A percentile compares a stretch with the other conserved stretches of the same genome.
phyloP scores from a whole-genome alignment of 2,888 invertebrate species.

The Ornithoptera alexandrae region DNA sequence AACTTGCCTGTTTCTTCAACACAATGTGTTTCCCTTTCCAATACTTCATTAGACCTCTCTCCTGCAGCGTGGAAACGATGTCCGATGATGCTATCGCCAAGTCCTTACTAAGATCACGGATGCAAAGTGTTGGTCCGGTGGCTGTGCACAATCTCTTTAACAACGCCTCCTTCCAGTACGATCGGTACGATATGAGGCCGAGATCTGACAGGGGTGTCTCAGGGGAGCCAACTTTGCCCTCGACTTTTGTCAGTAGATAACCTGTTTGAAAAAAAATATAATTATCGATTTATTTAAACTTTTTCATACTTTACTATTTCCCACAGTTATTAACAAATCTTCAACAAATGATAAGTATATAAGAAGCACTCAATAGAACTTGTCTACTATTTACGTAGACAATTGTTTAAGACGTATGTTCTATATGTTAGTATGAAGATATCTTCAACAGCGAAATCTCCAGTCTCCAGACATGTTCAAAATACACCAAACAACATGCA shows the following conservation, averaged over 20 bases:
- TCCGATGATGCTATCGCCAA: conserved; percentile 98
- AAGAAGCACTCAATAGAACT: too few species aligned
- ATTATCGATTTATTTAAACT: too few species aligned
- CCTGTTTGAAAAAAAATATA: conserved; percentile 79
- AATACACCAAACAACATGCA: conserved; percentile 8
- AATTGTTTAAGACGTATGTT: too few species aligned
- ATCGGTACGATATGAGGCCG: conserved; percentile 97
- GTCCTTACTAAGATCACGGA: conserved; percentile 92
- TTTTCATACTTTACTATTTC: too few species aligned
- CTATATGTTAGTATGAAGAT: too few species aligned
- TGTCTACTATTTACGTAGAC: too few species aligned
- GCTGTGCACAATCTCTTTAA: conserved; percentile 94
- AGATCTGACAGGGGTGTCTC: conserved; percentile 99
- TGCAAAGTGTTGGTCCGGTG: conserved; percentile 92
- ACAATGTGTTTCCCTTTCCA: conserved; percentile 99
- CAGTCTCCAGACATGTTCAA: not conserved
- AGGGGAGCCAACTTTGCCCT: conserved; percentile 99
- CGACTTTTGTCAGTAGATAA: conserved; percentile 96
- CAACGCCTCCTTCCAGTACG: conserved; percentile 99
- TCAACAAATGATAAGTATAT: too few species aligned
- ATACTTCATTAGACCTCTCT: conserved; percentile 98
- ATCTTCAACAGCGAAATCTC: too few species aligned
- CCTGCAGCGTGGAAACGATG: conserved; percentile 97
- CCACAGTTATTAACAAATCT: too few species aligned
- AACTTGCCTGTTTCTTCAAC: conserved; percentile 91